Conservation (phyloP, 2,113 vertebrate genomes). For the human region GRCh38 chr4:43233001-43233500, state of each 20-base stretch:
- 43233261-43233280: neutral
- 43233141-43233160: neutral
- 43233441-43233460: too few relatives aligned
- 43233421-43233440: neutral
- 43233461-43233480: neutral
- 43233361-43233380: neutral
- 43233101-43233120: neutral
- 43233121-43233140: neutral
- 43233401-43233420: neutral
- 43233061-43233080: neutral
- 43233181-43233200: neutral
- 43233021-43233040: neutral
- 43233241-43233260: neutral
- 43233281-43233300: neutral
- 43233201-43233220: conserved; percentile 22
- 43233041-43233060: neutral
- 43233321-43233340: neutral
- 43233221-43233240: neutral
- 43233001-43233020: neutral
- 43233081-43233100: neutral
- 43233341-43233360: neutral
- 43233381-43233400: neutral
- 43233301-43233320: neutral
- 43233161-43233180: conserved; percentile 21
- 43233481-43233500: neutral